phyloP scores from a whole-genome alignment of 1,140 invertebrate genomes.

The Mya arenaria region DNA sequence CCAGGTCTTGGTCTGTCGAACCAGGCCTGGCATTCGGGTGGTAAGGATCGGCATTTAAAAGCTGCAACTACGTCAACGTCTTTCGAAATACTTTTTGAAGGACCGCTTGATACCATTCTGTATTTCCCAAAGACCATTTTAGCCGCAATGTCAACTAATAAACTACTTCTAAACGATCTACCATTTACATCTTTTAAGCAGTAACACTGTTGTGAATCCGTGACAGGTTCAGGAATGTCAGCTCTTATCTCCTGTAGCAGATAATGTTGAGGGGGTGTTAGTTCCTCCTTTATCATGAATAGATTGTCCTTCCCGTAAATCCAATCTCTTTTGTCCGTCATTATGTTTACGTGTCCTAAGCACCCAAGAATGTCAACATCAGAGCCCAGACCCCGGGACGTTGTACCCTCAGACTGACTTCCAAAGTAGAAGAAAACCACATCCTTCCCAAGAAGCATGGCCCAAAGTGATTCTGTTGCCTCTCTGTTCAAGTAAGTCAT shows the following conservation, averaged over 20 bases:
- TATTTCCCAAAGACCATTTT: background rate
- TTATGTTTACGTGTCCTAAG: background rate
- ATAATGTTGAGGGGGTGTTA: background rate
- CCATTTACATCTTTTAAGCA: background rate
- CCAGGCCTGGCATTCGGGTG: background rate
- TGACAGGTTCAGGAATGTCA: background rate
- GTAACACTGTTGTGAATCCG: background rate
- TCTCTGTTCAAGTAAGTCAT: background rate
- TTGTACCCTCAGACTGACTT: conserved; percentile 2
- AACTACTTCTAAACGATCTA: background rate
- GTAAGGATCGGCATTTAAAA: too few relatives aligned
- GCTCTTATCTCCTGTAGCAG: background rate
- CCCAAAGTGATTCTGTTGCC: background rate
- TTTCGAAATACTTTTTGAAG: background rate
- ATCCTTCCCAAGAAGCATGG: background rate
- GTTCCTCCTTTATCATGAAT: background rate
- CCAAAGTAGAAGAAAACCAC: background rate
- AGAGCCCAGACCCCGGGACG: background rate
- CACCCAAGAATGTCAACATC: background rate
- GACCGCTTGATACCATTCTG: background rate
- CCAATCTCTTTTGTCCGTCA: background rate
- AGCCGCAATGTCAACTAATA: background rate
- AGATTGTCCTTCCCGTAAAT: background rate
- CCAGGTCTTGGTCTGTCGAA: background rate
- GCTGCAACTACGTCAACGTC: background rate